Evolutionary conservation across 2,113 vertebrate species (phyloP).

Genomic region (Muscicapa adusta): DNA sequence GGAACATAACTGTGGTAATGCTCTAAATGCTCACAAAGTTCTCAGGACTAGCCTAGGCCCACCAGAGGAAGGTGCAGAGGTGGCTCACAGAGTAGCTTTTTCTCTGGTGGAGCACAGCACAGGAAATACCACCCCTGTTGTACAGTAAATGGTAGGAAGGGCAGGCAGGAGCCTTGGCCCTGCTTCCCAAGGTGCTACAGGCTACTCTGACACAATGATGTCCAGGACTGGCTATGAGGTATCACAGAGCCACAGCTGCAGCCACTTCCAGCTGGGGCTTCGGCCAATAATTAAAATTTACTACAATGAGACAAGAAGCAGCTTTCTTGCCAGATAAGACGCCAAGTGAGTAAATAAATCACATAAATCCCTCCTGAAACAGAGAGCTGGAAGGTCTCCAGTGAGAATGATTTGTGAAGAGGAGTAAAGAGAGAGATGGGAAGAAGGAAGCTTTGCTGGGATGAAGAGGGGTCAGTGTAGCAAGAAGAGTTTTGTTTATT

Average conservation of each 20-base stretch:
- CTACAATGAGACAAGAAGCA: background rate
- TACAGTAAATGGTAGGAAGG: background rate
- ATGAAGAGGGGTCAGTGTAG: background rate
- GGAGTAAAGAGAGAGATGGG: background rate
- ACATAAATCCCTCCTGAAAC: background rate
- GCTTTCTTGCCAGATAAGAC: background rate
- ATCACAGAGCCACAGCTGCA: conserved; percentile 3
- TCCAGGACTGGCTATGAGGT: background rate
- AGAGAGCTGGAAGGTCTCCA: background rate
- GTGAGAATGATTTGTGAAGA: background rate
- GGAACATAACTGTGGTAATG: background rate
- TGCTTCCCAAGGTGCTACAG: background rate
- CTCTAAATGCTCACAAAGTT: background rate
- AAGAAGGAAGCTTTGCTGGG: background rate
- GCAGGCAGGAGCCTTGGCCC: background rate
- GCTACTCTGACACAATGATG: background rate
- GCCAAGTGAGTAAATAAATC: background rate
- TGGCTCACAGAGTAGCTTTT: background rate
- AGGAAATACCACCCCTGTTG: background rate
- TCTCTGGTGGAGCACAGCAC: background rate
- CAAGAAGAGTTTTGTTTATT: conserved; percentile 14
- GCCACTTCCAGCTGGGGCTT: background rate
- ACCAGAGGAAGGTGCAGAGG: background rate
- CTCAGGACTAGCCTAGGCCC: background rate
- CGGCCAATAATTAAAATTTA: conserved; percentile 33